Percentiles rank a stretch among this genome's conserved stretches.
These are phyloP conservation scores for Scaptomyza reducta DNA, from an alignment of 2,888 invertebrate species.

Conservation along the genomic window DNA sequence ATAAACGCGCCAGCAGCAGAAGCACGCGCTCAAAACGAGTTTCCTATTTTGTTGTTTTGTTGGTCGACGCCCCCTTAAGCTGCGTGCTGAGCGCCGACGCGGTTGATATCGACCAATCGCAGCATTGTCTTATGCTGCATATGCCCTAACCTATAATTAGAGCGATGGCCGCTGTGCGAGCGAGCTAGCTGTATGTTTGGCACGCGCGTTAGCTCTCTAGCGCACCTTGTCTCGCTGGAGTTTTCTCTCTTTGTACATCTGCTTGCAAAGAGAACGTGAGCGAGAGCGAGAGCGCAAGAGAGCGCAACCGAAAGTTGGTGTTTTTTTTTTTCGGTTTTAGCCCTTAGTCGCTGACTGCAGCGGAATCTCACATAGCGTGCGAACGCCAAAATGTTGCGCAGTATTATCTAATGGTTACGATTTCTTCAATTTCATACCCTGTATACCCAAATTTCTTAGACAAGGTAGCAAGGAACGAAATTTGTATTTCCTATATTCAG, in stretches of 20 bases:
- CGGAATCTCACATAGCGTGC: slow-evolving; percentile 49
- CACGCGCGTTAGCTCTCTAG: slow-evolving; percentile 38
- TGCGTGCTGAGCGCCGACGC: slow-evolving; percentile 39
- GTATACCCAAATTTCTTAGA: neutral
- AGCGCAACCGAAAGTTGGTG: neutral
- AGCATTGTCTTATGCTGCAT: slow-evolving; percentile 47
- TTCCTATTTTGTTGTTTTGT: slow-evolving; percentile 23
- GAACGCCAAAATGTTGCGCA: slow-evolving; percentile 38
- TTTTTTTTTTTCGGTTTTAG: neutral
- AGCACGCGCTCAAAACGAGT: slow-evolving; percentile 60
- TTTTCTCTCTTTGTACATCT: slow-evolving; percentile 14
- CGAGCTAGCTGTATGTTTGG: slow-evolving; percentile 38
- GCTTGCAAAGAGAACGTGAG: neutral
- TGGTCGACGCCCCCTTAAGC: slow-evolving; percentile 69
- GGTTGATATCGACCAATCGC: slow-evolving; percentile 70
- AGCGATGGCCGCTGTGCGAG: slow-evolving; percentile 82
- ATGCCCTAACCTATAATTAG: slow-evolving; percentile 81
- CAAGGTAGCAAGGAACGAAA: slow-evolving; percentile 1
- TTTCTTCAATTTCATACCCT: slow-evolving; percentile 12
- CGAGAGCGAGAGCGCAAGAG: slow-evolving; percentile 4
- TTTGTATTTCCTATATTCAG: neutral
- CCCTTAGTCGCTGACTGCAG: slow-evolving; percentile 34
- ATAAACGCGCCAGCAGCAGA: slow-evolving; percentile 50
- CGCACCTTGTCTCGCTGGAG: slow-evolving; percentile 47
- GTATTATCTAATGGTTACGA: slow-evolving; percentile 21